A percentile compares a stretch with the other conserved stretches of the same genome.
Conservation (phyloP, 2,797 vertebrate species). For the Muscicapa comitata region DNA sequence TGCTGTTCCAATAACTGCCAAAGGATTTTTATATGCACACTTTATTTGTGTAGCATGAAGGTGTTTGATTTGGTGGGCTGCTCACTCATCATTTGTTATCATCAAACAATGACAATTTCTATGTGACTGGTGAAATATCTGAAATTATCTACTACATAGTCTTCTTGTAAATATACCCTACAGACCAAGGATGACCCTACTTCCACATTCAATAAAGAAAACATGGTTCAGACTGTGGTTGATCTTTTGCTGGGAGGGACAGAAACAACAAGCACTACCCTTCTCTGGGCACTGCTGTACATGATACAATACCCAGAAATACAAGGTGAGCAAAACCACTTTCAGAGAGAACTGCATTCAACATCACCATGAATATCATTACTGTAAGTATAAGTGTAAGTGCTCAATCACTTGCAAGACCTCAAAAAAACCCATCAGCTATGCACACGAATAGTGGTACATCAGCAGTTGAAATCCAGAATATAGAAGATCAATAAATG, state of each 20-base stretch:
- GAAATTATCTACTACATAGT: not conserved
- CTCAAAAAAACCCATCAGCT: too few relatives aligned
- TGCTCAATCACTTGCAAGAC: not conserved
- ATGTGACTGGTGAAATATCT: not conserved
- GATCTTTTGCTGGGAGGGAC: conserved; percentile 67
- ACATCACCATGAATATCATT: not conserved
- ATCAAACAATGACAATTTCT: not conserved
- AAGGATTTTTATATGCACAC: not conserved
- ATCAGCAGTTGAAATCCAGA: not conserved
- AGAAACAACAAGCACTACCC: conserved; percentile 54
- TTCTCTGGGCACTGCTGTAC: conserved; percentile 65
- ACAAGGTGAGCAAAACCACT: conserved; percentile 52
- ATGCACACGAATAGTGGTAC: not conserved
- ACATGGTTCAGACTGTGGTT: conserved; percentile 51
- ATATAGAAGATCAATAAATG: not conserved
- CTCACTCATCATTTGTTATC: not conserved
- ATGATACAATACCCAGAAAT: conserved; percentile 61
- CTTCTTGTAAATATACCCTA: not conserved
- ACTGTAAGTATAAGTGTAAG: not conserved
- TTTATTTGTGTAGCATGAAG: not conserved
- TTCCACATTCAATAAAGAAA: conserved; percentile 56
- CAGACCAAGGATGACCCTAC: conserved; percentile 46
- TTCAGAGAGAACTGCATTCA: not conserved
- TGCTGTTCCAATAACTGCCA: not conserved
- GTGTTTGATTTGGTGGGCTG: not conserved